Evolutionary conservation across 2,888 invertebrate species (phyloP), one percentile per base, ranked within the genome.

Genomic region (Lacanobia oleracea): DNA sequence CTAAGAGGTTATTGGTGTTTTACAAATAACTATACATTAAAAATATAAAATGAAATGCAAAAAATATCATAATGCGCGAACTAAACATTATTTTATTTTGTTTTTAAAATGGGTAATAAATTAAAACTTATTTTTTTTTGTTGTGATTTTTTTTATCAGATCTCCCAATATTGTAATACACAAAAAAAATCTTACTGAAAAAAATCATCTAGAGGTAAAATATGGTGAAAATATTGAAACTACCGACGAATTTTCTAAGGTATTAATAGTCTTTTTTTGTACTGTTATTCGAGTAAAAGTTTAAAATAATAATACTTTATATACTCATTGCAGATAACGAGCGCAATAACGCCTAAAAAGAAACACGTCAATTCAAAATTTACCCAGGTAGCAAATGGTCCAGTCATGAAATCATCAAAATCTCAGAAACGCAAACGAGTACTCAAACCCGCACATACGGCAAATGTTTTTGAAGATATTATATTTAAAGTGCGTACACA

Each of bases 401-500:
- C 10, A 37, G 43, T 56, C 2, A 53, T 37, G 9, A 33, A 16
- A 18, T 4, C n/a, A 14, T 9, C 27, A 8, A 23, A 27, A 40
- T 2, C 18, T 14, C 60, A 53, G 12, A 33, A 62, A 14, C 16
- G 10, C 56, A 37, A 45, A 37, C 18, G n/a, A 33, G 12, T 10
- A 27, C 18, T 5, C 14, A 72, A 72, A 45, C 33, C 10, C 3
- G 18, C 1, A 14, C 27, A 7, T 3, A 0, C 14, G 27, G 37
- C 8, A 37, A 61, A 56, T 43, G 2, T 33, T n/a, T 61, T 77
- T 27, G 70, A 77, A 3, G 70, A 75, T 21, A 43, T 77, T 50
- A 67, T 73, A 27, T 67, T 18, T 67, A 59, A 57, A 7, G 8
- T 59, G n/a, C 14, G 10, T 51, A 9, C 12, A 0, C 0, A 48